Conservation (phyloP, 2,113 vertebrate species). For the Lonchura striata region DNA sequence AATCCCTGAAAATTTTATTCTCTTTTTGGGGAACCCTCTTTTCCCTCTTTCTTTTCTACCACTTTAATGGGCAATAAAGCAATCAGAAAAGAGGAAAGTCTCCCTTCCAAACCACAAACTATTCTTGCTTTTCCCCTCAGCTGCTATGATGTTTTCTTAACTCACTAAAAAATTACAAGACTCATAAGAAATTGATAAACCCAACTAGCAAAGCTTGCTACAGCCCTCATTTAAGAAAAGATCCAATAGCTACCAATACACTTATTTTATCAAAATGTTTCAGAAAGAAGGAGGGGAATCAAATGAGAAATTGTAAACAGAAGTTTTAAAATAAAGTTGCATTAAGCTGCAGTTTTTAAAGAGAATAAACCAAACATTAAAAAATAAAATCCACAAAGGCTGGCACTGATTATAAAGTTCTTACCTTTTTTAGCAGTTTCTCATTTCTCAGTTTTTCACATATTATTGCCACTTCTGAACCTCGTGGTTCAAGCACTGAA, state of each 20-base stretch:
- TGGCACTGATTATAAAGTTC: neutral
- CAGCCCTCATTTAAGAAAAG: neutral
- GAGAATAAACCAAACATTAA: neutral
- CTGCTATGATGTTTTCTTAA: neutral
- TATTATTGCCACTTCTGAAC: conserved; percentile 79
- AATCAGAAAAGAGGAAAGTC: neutral
- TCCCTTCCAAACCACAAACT: neutral
- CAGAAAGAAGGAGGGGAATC: rapidly evolving
- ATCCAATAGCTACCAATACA: neutral
- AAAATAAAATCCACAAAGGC: neutral
- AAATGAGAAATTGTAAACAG: neutral
- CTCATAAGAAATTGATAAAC: neutral
- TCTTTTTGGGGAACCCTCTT: neutral
- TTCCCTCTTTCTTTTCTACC: neutral
- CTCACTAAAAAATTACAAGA: neutral
- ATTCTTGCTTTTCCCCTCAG: neutral
- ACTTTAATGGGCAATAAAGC: neutral
- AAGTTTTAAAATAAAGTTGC: neutral
- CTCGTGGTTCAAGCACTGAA: conserved; percentile 81
- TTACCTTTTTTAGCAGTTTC: conserved; percentile 83
- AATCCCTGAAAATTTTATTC: neutral
- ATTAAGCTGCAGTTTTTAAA: neutral
- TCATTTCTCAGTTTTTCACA: conserved; percentile 90
- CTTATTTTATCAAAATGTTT: neutral
- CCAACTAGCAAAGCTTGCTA: neutral